Conservation (phyloP, 2,797 vertebrate species). For the Anguilla obscura region DNA sequence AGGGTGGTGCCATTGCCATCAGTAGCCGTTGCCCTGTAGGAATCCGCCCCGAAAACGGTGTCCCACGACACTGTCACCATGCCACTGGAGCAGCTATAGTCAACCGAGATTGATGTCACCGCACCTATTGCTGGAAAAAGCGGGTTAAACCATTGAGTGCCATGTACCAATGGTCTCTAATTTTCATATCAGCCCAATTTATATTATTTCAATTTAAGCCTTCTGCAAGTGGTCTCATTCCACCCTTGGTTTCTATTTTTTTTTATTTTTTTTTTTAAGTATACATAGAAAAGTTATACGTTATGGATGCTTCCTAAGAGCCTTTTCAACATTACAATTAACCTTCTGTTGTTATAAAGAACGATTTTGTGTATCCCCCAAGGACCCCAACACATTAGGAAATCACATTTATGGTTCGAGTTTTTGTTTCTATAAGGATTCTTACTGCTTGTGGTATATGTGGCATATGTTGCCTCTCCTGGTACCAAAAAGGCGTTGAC, state of each 20-base stretch:
- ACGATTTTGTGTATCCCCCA: background rate
- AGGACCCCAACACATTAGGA: background rate
- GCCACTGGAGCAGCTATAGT: constrained; percentile 64
- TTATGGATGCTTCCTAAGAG: background rate
- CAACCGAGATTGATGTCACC: constrained; percentile 55
- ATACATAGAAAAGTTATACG: background rate
- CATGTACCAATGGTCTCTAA: background rate
- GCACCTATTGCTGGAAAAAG: constrained; percentile 57
- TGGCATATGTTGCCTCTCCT: constrained; percentile 64
- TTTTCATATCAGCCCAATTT: background rate
- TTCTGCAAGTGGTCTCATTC: background rate
- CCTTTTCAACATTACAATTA: background rate
- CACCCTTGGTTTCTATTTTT: background rate
- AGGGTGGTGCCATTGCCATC: constrained; percentile 51
- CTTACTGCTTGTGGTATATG: constrained; percentile 68
- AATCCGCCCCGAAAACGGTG: constrained; percentile 59
- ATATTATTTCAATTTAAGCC: background rate
- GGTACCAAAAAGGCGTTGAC: constrained; percentile 64
- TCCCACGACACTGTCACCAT: constrained; percentile 66
- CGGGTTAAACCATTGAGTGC: background rate
- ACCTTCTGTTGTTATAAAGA: background rate
- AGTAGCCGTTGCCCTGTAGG: constrained; percentile 61
- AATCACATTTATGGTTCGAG: background rate
- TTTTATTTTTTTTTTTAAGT: background rate
- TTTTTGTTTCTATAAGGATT: constrained; percentile 34